Percentiles rank a stretch among this genome's conserved stretches.
These are phyloP conservation scores for Baccha elongata DNA, from an alignment of 2,888 invertebrate species.

Conservation along the genomic window DNA sequence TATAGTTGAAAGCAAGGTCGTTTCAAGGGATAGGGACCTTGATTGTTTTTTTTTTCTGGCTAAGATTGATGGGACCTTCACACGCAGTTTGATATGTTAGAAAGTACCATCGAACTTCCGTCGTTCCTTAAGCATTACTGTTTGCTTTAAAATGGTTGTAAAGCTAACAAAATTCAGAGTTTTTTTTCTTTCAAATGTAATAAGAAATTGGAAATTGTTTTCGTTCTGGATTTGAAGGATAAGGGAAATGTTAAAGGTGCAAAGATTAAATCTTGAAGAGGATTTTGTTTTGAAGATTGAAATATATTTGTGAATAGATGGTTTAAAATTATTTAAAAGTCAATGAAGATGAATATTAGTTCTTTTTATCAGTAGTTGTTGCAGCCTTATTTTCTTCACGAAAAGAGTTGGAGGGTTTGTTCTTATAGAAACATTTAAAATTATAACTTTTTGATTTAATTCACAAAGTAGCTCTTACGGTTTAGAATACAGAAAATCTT, in stretches of 20 bases:
- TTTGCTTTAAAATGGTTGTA: constrained; percentile 16
- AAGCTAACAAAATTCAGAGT: constrained; percentile 21
- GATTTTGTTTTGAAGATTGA: constrained; percentile 8
- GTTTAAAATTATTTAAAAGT: neutral
- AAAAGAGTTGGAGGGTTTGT: too few relatives aligned
- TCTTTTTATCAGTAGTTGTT: too few relatives aligned
- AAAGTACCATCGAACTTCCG: neutral
- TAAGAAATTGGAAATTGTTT: constrained; percentile 49
- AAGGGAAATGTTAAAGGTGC: constrained; percentile 20
- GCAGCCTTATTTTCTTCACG: too few relatives aligned
- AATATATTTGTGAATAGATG: neutral
- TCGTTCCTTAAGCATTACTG: constrained; percentile 5
- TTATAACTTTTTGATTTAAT: too few relatives aligned
- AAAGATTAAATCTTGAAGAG: constrained; percentile 22
- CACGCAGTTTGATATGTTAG: constrained; percentile 26
- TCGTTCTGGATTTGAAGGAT: constrained; percentile 17
- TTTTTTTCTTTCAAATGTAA: neutral
- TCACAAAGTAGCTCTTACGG: too few relatives aligned
- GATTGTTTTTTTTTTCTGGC: constrained; percentile 24
- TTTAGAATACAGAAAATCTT: too few relatives aligned
- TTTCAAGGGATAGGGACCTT: constrained; percentile 3
- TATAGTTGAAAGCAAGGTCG: constrained; percentile 45
- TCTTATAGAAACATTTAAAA: too few relatives aligned
- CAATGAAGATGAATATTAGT: too few relatives aligned
- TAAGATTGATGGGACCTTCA: constrained; percentile 64